Evolutionary conservation across 1,140 invertebrate species (phyloP), one percentile per base, ranked within the genome.

Genomic region (Drosophila oshimai): DNA sequence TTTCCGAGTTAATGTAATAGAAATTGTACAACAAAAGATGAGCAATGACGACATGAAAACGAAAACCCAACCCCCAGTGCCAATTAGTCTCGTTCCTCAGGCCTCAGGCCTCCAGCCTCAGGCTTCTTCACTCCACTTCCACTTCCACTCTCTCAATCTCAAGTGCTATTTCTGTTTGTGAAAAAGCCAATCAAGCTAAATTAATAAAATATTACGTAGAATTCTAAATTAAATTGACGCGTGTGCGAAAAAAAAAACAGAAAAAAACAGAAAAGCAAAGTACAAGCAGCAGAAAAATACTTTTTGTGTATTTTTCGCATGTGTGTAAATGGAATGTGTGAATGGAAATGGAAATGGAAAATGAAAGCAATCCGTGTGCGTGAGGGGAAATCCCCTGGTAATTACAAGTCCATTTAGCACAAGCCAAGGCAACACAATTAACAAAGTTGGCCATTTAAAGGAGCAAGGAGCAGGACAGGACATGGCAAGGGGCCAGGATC

Each of bases 171-270:
- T 74, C 39, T 79, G 70, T 84, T 86, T 84, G 71, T 84, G 80
- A 86, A 87, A 86, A 87, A 86, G 80, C 80, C 81, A 86, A 86
- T 86, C 80, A 80, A 86, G 80, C 72, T 80, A 86, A 86, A 86
- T 86, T 86, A 86, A 86, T 86, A 86, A 86, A 80, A 86, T 86
- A 80, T 80, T 86, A 73, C 80, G 80, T 80, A 80, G 75, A 72
- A 86, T 86, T 86, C 75, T 75, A 84, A 84, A 84, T 84, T 84
- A 84, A 78, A 84, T 84, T 84, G 79, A 84, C 69, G 79, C 79
- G 72, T 84, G 80, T 84, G 80, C 72, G 67, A 84, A 72, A 72
- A 65, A 65, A 60, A 74, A n/a, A n/a, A n/a, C n/a, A n/a, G n/a
- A n/a, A n/a, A n/a, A n/a, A n/a, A n/a, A n/a, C n/a, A n/a, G n/a